Percentiles rank a stretch among this genome's conserved stretches.
Conservation (phyloP, 2,888 invertebrate species). For the Arenicola marina region DNA sequence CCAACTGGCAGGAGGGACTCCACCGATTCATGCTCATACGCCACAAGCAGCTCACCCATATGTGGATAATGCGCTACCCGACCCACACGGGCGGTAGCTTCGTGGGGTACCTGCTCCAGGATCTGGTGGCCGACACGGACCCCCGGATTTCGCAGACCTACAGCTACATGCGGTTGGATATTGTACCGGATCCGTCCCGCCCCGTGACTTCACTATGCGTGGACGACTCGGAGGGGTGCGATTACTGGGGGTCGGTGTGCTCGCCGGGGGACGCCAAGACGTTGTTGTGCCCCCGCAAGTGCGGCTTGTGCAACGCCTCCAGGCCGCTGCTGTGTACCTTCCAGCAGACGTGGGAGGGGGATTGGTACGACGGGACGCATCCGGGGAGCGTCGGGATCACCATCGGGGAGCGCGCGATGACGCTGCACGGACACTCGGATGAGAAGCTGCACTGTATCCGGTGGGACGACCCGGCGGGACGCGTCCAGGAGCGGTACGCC, state of each 20-base stretch:
- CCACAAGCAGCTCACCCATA: constrained; percentile 17
- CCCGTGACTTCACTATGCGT: constrained; percentile 27
- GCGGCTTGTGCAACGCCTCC: constrained; percentile 33
- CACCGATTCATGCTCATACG: constrained; percentile 23
- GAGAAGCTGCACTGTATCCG: constrained; percentile 25
- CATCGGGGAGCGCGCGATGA: constrained; percentile 11
- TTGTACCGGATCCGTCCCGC: constrained; percentile 16
- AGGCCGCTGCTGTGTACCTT: constrained; percentile 28
- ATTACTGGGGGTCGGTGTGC: constrained; percentile 22
- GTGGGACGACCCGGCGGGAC: constrained; percentile 9
- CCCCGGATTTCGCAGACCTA: background rate
- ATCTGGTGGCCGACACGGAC: constrained; percentile 26
- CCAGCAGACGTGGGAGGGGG: constrained; percentile 15
- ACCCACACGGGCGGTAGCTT: constrained; percentile 17
- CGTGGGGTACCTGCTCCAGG: constrained; percentile 24
- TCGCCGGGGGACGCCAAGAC: constrained; percentile 15
- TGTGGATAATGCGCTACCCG: constrained; percentile 31
- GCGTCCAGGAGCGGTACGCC: background rate
- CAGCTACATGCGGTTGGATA: constrained; percentile 24
- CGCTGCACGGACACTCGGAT: constrained; percentile 4
- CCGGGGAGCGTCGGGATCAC: constrained; percentile 9
- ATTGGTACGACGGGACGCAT: constrained; percentile 22
- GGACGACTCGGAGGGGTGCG: constrained; percentile 31
- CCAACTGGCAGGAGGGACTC: constrained; percentile 26
- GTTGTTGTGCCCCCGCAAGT: constrained; percentile 30